Base-by-base conservation (phyloP, 2,113 vertebrate species). In the Erythrocercus mccallii region DNA sequence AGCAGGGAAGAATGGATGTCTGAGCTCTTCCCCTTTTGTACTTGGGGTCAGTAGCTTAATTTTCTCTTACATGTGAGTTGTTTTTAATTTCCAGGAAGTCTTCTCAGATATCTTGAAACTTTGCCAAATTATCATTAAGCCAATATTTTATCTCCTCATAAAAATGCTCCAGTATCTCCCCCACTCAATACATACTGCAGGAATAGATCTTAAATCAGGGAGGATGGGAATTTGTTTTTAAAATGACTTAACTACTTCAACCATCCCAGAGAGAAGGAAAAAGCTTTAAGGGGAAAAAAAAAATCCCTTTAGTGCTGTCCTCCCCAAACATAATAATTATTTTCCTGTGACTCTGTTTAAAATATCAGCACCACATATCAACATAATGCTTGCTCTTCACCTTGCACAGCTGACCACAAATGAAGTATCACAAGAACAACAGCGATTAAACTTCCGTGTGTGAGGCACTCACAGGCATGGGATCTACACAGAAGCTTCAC, bases 21-120 rank as follows among this genome's bases (percentile, higher is more conserved):
- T 92, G 88, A 96, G 86, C 89, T 86, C 64, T 88, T 95, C 87
- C 90, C 92, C 94, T 96, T 97, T 96, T 92, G 86, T 96, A 95
- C 94, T 92, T 74, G 17, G 44, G 94, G 96, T 97, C 96, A 94
- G 57, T 20, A 91, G 57, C 94, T 96, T 97, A 96, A 97, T 97
- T 97, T 97, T 96, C 92, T 95, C 88, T 89, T 86, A 90, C 58
- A 60, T 96, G 58, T 97, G 94, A 97, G 94, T 95, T 97, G 93
- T 95, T 97, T 97, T 97, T 96, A 97, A 97, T 97, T 97, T 97
- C 96, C 96, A 97, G 96, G 97, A 97, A 97, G 84, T 93, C 88
- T 94, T 88, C 87, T 85, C 79, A 73, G 78, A 91, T 86, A 97
- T 54, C 84, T 95, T 97, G 96, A 96, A 90, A 47, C 51, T 65